phyloP scores from a whole-genome alignment of 2,113 vertebrate genomes.

The Noctilio leporinus region DNA sequence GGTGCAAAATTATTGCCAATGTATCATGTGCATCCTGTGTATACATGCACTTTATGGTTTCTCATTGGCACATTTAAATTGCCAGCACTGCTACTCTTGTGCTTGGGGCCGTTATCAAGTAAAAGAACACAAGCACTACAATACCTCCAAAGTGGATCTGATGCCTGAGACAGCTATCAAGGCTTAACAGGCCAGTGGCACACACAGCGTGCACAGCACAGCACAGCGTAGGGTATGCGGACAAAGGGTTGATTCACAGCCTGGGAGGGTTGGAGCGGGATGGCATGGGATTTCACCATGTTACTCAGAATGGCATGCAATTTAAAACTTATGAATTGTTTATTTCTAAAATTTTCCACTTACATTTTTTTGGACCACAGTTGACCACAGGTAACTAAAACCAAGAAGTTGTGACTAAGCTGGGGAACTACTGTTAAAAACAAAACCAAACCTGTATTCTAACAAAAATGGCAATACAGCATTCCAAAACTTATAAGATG shows the following conservation, averaged over 20 bases:
- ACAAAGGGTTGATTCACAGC: neutral
- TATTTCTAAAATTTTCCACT: neutral
- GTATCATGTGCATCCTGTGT: too few relatives aligned
- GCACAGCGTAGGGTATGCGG: too few relatives aligned
- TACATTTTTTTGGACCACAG: neutral
- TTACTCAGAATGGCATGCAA: neutral
- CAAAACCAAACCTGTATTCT: neutral
- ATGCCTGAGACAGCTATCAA: neutral
- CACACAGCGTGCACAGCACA: too few relatives aligned
- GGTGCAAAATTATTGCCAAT: too few relatives aligned
- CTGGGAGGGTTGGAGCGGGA: too few relatives aligned
- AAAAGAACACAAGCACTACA: neutral
- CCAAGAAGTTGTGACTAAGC: neutral
- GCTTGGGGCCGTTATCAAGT: neutral
- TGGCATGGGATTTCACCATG: neutral
- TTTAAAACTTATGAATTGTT: neutral
- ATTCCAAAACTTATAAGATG: neutral
- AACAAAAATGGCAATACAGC: neutral
- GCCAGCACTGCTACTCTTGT: neutral
- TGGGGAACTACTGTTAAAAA: neutral
- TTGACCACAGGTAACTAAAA: neutral
- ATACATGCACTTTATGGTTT: neutral
- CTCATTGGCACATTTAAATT: neutral
- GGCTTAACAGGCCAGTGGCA: neutral
- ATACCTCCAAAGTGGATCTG: neutral